These are phyloP conservation scores for Chymomyza amoena DNA, from an alignment of 2,888 invertebrate species.

Conservation along the genomic window DNA sequence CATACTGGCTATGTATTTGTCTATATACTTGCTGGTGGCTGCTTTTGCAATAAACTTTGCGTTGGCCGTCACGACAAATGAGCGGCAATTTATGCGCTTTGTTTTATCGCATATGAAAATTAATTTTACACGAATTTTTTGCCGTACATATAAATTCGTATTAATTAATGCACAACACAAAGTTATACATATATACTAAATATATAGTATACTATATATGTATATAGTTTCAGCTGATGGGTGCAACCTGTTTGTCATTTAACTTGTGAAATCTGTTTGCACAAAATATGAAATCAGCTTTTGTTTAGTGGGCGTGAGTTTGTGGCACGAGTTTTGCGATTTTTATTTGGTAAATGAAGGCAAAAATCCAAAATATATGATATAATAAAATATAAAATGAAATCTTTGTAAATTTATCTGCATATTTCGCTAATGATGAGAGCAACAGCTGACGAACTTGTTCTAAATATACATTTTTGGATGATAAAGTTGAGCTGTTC, in stretches of 20 bases:
- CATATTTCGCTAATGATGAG: not conserved
- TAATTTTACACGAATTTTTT: slow-evolving; percentile 50
- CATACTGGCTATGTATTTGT: not conserved
- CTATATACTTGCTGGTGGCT: not conserved
- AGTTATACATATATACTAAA: not conserved
- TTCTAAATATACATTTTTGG: not conserved
- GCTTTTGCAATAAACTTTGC: slow-evolving; percentile 18
- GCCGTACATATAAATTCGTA: slow-evolving; percentile 43
- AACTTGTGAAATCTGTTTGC: slow-evolving; percentile 28
- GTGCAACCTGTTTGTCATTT: slow-evolving; percentile 54
- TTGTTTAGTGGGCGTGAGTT: slow-evolving; percentile 54
- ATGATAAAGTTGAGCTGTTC: not conserved
- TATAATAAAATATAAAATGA: not conserved
- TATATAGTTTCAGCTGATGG: slow-evolving; percentile 30
- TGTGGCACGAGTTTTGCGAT: slow-evolving; percentile 30
- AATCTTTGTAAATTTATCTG: not conserved
- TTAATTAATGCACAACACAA: slow-evolving; percentile 31
- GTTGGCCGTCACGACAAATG: slow-evolving; percentile 49
- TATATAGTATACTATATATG: not conserved
- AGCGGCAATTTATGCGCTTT: slow-evolving; percentile 50
- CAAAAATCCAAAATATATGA: not conserved
- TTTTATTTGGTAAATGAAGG: not conserved
- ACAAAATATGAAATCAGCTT: slow-evolving; percentile 60
- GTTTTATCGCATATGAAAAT: slow-evolving; percentile 26
- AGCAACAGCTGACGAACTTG: not conserved